Evolutionary conservation across 2,888 invertebrate genomes (phyloP).

Genomic region (Drosophila barbarae): DNA sequence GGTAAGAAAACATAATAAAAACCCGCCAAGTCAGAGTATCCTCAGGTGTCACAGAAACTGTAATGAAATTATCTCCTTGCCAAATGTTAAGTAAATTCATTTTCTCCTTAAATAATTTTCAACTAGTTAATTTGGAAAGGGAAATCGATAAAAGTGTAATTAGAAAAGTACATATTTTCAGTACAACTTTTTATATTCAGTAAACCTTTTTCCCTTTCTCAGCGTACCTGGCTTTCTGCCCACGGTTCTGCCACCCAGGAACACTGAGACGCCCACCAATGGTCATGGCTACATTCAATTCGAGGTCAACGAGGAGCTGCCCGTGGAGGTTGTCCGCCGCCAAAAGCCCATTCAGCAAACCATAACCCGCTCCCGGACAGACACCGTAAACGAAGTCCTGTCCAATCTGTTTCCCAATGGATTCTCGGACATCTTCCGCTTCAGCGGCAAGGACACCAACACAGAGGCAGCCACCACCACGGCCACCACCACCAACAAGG

Average conservation of each 20-base stretch:
- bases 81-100: neutral
- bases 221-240: slow-evolving; percentile 56
- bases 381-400: slow-evolving; percentile 74
- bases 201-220: neutral
- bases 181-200: fast-evolving
- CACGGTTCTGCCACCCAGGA: slow-evolving; percentile 25
- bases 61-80: neutral
- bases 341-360: slow-evolving; percentile 32
- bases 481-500: slow-evolving; percentile 41
- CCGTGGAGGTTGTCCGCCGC: slow-evolving; percentile 30
- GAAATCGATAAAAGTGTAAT: neutral
- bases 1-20: slow-evolving; percentile 41
- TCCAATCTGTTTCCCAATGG: slow-evolving; percentile 75
- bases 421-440: slow-evolving; percentile 77
- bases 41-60: neutral
- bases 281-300: slow-evolving; percentile 74
- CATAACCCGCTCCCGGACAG: slow-evolving; percentile 40
- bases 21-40: neutral
- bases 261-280: slow-evolving; percentile 45
- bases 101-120: neutral
- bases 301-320: slow-evolving; percentile 62
- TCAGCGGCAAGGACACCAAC: slow-evolving; percentile 60
- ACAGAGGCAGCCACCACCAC: slow-evolving; percentile 36
- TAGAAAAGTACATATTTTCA: neutral
- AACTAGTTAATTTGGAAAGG: neutral